phyloP scores from a whole-genome alignment of 2,797 vertebrate genomes.

The Pseudocheirus occidentalis region DNA sequence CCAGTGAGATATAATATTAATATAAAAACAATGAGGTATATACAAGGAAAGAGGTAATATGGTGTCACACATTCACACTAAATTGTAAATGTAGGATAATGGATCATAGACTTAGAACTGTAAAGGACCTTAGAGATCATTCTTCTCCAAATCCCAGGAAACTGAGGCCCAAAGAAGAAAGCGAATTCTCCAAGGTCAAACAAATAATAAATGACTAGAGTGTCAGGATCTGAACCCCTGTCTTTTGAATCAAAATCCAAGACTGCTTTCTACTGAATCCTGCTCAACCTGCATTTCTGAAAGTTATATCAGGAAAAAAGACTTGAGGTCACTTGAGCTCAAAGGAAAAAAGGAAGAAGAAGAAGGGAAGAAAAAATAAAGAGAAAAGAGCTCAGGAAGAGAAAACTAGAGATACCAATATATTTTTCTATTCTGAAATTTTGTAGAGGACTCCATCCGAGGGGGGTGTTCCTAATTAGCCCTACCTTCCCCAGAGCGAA shows the following conservation, averaged over 20 bases:
- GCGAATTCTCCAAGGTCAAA: neutral
- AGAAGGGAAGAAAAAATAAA: neutral
- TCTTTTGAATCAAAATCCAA: neutral
- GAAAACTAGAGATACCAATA: neutral
- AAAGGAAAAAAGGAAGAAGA: neutral
- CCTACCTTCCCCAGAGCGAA: neutral
- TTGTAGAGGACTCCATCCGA: neutral
- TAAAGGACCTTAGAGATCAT: neutral
- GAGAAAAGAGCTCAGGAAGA: neutral
- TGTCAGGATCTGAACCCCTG: neutral
- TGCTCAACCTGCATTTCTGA: neutral
- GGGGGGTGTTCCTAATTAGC: neutral
- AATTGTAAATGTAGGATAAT: neutral
- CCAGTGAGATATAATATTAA: neutral
- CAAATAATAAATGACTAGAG: neutral
- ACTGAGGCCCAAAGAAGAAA: neutral
- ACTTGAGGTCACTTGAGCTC: neutral
- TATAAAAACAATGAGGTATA: neutral
- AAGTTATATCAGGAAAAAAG: neutral
- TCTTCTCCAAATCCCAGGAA: neutral
- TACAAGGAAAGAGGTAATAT: neutral
- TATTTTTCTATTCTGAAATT: neutral
- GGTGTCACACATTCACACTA: neutral
- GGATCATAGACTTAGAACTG: neutral
- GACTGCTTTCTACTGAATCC: neutral